phyloP scores from a whole-genome alignment of 2,113 vertebrate species.

The Lanius ludovicianus region DNA sequence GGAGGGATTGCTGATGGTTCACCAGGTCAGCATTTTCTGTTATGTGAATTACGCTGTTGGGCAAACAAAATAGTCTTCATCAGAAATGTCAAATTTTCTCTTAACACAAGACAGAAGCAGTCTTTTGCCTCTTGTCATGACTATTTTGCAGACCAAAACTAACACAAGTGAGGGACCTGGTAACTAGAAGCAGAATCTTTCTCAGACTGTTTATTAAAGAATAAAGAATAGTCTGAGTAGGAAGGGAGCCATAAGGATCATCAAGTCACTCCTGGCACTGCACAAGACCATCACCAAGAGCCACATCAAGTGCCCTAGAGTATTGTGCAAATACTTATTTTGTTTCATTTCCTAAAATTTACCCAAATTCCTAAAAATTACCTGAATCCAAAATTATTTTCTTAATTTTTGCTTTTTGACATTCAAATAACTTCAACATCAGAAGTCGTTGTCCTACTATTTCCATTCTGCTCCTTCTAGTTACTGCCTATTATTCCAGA shows the following conservation, averaged over 20 bases:
- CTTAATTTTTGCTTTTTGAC: not conserved
- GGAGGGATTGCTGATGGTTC: not conserved
- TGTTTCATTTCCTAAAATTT: not conserved
- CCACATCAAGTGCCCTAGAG: not conserved
- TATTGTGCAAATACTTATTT: not conserved
- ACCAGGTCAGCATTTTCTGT: not conserved
- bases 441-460: not conserved
- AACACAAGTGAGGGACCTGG: not conserved
- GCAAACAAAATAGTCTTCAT: not conserved
- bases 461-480: not conserved
- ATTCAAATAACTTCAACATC: not conserved
- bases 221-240: accelerated
- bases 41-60: not conserved
- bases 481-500: not conserved
- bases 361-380: not conserved
- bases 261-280: not conserved
- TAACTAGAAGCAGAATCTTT: not conserved
- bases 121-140: not conserved
- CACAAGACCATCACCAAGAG: not conserved
- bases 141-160: not conserved
- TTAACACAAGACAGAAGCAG: not conserved
- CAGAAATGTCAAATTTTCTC: not conserved
- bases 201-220: not conserved
- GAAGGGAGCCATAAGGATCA: not conserved
- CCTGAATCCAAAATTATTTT: not conserved